Percentiles rank a stretch among this genome's conserved stretches.
Evolutionary conservation across 64 coral and sea anemone genomes (phyloP).

Genomic region (Pocillopora verrucosa): DNA sequence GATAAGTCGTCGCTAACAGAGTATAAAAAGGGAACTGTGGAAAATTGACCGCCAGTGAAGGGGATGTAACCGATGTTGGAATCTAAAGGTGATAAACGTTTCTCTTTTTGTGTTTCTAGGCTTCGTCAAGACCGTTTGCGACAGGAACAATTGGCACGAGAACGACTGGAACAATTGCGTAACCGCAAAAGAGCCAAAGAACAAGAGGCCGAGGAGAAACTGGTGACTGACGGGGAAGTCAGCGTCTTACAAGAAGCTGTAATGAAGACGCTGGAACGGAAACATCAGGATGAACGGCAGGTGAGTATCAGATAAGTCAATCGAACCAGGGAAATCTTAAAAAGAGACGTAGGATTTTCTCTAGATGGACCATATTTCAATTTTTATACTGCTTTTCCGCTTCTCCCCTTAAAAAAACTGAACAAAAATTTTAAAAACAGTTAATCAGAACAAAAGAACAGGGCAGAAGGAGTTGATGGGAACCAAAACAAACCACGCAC

Average conservation of each 20-base stretch:
- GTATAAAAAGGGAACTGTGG: too few relatives aligned
- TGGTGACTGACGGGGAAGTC: conserved; percentile 82
- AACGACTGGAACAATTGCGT: conserved; percentile 80
- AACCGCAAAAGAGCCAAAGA: conserved; percentile 44
- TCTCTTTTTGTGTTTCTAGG: conserved; percentile 9
- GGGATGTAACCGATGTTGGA: too few relatives aligned
- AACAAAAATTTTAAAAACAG: too few relatives aligned
- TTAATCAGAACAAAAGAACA: too few relatives aligned
- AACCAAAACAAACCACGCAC: too few relatives aligned
- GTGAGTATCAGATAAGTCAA: conserved; percentile 20
- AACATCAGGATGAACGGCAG: conserved; percentile 80
- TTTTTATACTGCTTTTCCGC: background rate
- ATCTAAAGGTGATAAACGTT: too few relatives aligned
- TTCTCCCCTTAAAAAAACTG: too few relatives aligned
- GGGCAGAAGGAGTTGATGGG: too few relatives aligned
- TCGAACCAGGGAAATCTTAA: too few relatives aligned
- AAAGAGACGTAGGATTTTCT: too few relatives aligned
- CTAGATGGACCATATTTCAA: background rate
- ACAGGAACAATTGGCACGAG: conserved; percentile 82
- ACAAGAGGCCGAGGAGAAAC: conserved; percentile 52
- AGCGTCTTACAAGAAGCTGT: conserved; percentile 70
- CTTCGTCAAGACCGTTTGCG: conserved; percentile 76
- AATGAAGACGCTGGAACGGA: conserved; percentile 76
- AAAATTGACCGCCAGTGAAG: too few relatives aligned
- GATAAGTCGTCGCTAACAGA: too few relatives aligned